Percentiles rank a stretch among this genome's conserved stretches.
These are phyloP conservation scores for Dreissena polymorpha DNA, from an alignment of 1,140 invertebrate genomes.

Conservation along the genomic window DNA sequence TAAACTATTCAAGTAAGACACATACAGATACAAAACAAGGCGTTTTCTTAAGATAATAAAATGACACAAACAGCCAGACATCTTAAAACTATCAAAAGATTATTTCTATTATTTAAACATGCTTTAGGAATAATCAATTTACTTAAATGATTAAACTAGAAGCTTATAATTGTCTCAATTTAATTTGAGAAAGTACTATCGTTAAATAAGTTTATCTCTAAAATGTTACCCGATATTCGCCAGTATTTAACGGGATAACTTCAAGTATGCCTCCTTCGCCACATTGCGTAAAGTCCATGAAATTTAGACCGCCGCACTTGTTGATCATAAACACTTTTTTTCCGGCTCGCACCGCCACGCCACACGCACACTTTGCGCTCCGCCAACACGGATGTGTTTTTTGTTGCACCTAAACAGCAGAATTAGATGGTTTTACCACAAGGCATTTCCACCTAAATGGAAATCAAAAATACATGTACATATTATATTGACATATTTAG, in stretches of 20 bases:
- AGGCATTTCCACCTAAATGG: neutral
- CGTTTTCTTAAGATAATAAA: too few relatives aligned
- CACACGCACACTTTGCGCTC: neutral
- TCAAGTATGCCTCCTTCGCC: conserved; percentile 19
- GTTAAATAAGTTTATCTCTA: too few relatives aligned
- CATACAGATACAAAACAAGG: too few relatives aligned
- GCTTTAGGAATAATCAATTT: too few relatives aligned
- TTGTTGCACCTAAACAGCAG: neutral
- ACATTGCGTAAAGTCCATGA: conserved; percentile 12
- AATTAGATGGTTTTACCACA: too few relatives aligned
- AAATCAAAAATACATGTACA: neutral
- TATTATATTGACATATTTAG: neutral
- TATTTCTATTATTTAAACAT: too few relatives aligned
- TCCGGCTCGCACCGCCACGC: conserved; percentile 16
- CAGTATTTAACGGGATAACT: neutral
- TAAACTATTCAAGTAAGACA: too few relatives aligned
- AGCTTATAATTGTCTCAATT: too few relatives aligned
- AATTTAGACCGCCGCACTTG: neutral
- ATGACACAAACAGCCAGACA: too few relatives aligned
- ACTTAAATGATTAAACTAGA: too few relatives aligned
- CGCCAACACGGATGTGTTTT: neutral
- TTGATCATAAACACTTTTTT: conserved; percentile 31
- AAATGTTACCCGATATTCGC: neutral
- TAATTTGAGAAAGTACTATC: too few relatives aligned
- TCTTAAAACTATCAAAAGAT: too few relatives aligned